These are phyloP conservation scores for Brachionus paranguensis DNA, from an alignment of 1,140 invertebrate genomes.

Conservation along the genomic window DNA sequence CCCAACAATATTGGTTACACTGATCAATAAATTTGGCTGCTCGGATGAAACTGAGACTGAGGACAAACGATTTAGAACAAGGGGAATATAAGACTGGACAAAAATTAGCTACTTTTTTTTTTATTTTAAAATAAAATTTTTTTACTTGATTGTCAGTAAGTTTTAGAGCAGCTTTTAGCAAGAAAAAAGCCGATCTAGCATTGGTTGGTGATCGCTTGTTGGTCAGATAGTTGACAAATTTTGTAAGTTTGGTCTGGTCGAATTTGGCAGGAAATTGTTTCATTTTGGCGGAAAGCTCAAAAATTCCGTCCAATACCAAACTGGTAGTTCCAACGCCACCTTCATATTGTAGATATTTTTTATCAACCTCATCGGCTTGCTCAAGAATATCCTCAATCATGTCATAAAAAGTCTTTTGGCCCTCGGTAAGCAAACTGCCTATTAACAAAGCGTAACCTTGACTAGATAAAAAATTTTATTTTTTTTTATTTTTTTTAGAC, in stretches of 20 bases:
- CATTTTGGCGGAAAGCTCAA: conserved; percentile 64
- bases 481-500: background rate
- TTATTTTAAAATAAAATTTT: background rate
- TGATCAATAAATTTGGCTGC: conserved; percentile 1
- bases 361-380: conserved; percentile 89
- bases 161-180: background rate
- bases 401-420: conserved; percentile 63
- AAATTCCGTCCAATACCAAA: conserved; percentile 67
- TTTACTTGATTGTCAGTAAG: conserved; percentile 14
- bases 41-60: background rate
- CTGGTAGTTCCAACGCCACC: conserved; percentile 70
- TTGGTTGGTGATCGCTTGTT: conserved; percentile 57
- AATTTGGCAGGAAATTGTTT: conserved; percentile 65
- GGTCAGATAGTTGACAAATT: conserved; percentile 79
- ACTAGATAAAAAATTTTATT: conserved; percentile 55
- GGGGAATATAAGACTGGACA: conserved; percentile 2
- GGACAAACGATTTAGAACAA: conserved; percentile 4
- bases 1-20: conserved; percentile 7
- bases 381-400: conserved; percentile 81
- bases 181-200: conserved; percentile 48
- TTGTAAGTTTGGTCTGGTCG: conserved; percentile 69
- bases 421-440: conserved; percentile 63
- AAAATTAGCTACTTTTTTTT: background rate
- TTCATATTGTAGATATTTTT: conserved; percentile 76
- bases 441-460: conserved; percentile 77